Evolutionary conservation across 2,797 vertebrate species (phyloP), one percentile per base, ranked within the genome.

Genomic region (Pelochelys cantorii): DNA sequence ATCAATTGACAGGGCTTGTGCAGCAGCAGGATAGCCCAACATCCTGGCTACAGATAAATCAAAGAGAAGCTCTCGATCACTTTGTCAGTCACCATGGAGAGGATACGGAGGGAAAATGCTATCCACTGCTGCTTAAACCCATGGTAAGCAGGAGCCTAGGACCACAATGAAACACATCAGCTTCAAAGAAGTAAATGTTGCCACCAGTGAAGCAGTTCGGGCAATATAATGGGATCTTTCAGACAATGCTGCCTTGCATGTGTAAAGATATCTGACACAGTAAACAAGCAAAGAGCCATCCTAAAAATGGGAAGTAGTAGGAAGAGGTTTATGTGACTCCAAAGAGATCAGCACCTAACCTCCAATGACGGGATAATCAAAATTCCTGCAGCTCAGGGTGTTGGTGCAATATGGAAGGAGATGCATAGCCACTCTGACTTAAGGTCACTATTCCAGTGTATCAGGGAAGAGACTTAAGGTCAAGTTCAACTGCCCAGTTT

Each of bases 401-500:
- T 84, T n/a, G 86, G n/a, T 0, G 0, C 34, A 22, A 59, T 48
- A 34, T 88, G 79, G 25, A 90, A 89, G 79, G 92, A 34, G 0
- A 52, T 5, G 12, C 37, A 78, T 68, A n/a, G n/a, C n/a, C 65
- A 34, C 18, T 23, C 6, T 18, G 85, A 60, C 71, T 37, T 81
- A 56, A 48, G 48, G 59, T 86, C 68, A 81, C 91, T 13, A 27
- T 48, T 37, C 34, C 25, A n/a, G 22, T 52, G 59, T 90, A 71
- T 25, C 57, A 88, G 0, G 0, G 10, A 53, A 0, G 48, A 53
- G 37, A 87, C 71, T 68, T 92, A 96, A 85, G 31, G 93, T 90
- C 92, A 96, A 90, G 92, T 96, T 96, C 91, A 93, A 60, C 6
- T 55, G 34, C 80, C 48, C 42, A 87, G 42, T 7, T 86, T 80